These are phyloP conservation scores for Leptoclinus maculatus DNA, from an alignment of 2,797 vertebrate genomes.

Conservation along the genomic window DNA sequence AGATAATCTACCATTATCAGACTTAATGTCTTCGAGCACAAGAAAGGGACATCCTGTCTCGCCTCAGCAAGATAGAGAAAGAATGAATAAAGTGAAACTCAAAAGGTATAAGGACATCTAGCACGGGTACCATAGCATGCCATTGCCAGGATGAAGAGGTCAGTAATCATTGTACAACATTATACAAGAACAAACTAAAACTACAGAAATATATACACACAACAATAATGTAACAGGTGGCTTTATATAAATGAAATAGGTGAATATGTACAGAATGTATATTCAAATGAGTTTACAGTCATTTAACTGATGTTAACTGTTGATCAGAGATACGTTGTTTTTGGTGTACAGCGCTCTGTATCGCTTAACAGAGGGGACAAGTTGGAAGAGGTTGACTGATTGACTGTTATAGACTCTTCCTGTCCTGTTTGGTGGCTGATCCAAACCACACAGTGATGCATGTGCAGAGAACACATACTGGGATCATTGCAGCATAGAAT, in stretches of 20 bases:
- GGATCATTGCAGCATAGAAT: not conserved
- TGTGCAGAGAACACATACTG: not conserved
- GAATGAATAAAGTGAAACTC: not conserved
- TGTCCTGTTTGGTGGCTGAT: not conserved
- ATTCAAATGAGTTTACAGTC: not conserved
- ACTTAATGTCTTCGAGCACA: not conserved
- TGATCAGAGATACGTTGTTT: not conserved
- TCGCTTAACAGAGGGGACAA: not conserved
- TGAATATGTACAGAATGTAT: not conserved
- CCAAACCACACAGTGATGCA: not conserved
- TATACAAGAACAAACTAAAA: slow-evolving; percentile 4
- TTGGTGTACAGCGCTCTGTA: not conserved
- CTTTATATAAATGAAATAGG: not conserved
- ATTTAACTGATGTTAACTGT: not conserved
- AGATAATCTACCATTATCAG: slow-evolving; percentile 33
- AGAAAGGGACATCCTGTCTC: slow-evolving; percentile 14
- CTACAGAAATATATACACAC: not conserved
- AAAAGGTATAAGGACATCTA: not conserved
- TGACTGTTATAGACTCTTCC: not conserved
- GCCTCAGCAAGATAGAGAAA: slow-evolving; percentile 7
- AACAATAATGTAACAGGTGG: not conserved
- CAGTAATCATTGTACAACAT: not conserved
- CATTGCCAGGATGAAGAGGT: not conserved
- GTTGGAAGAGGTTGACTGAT: not conserved
- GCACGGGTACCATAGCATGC: not conserved